These are phyloP conservation scores for Rhabdomys pumilio DNA, from an alignment of 2,797 vertebrate genomes.

Conservation along the genomic window DNA sequence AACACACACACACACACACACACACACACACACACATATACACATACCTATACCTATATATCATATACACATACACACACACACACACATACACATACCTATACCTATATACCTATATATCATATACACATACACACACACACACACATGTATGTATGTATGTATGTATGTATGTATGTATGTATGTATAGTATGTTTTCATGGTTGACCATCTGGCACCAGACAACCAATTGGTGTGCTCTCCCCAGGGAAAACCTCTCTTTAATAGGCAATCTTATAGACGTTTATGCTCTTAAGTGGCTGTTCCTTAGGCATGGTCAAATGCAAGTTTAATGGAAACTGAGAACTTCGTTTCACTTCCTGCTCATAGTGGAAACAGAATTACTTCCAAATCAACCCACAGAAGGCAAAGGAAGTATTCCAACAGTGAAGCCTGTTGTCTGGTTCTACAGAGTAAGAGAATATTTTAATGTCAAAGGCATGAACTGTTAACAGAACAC, in stretches of 20 bases:
- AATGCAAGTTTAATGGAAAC: slow-evolving; percentile 69
- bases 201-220: not conserved
- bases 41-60: too few species aligned
- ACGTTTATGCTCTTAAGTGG: slow-evolving; percentile 8
- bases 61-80: not conserved
- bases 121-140: not conserved
- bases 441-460: not conserved
- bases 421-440: slow-evolving; percentile 4
- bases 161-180: not conserved
- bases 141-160: not conserved
- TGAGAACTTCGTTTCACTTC: slow-evolving; percentile 9
- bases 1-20: not conserved
- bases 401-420: not conserved
- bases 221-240: too few species aligned
- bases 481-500: not conserved
- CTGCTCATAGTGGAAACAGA: not conserved
- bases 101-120: not conserved
- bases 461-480: not conserved
- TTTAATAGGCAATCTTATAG: not conserved
- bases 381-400: not conserved
- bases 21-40: not conserved
- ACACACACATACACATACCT: not conserved
- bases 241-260: not conserved
- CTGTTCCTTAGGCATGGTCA: not conserved
- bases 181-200: not conserved